Base-by-base conservation (phyloP, 2,888 invertebrate genomes). In the Aspidapion aeneum region DNA sequence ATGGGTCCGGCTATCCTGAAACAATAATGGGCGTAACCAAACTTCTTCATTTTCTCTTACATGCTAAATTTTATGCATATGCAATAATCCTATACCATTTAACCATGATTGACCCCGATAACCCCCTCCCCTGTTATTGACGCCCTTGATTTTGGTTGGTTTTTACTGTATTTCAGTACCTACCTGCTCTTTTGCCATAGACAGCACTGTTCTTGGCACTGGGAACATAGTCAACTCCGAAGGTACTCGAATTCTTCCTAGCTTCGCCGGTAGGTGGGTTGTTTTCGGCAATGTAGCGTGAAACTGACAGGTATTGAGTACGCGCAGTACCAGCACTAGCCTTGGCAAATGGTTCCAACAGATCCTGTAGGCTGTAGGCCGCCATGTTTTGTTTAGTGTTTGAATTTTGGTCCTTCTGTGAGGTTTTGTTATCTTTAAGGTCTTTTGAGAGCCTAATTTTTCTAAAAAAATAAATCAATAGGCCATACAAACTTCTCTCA, bases 261-360 rank as follows among this genome's bases (percentile, higher is more conserved):
- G 72, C 67, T 21, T 72, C 74, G 19, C 71, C 74, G 2, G 77
- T 72, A 17, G 78, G 74, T 69, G 78, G 78, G n/a, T n/a, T n/a
- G n/a, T n/a, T n/a, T 64, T 92, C 93, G 66, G 91, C 89, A 70
- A 92, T 87, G 79, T 93, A 93, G 74, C 93, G 85, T 69, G 92
- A 87, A 68, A 91, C 88, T 69, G 87, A 87, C 68, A 93, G 80
- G 80, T 93, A 93, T 67, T 90, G 88, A 71, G 90, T 89, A 69
- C 91, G 90, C 1, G 87, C 87, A 1, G 67, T 65, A 35, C 76
- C 77, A 22, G 76, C 77, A 65, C 75, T 78, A 16, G 77, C 75
- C 71, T 79, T 78, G 18, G 77, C 75, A 65, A 77, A 68, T 1
- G 79, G 79, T 64, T 79, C 79, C 48, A 80, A 68, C 55, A 80